Evolutionary conservation across 1,140 invertebrate genomes (phyloP).

Genomic region (Vanessa atalanta): DNA sequence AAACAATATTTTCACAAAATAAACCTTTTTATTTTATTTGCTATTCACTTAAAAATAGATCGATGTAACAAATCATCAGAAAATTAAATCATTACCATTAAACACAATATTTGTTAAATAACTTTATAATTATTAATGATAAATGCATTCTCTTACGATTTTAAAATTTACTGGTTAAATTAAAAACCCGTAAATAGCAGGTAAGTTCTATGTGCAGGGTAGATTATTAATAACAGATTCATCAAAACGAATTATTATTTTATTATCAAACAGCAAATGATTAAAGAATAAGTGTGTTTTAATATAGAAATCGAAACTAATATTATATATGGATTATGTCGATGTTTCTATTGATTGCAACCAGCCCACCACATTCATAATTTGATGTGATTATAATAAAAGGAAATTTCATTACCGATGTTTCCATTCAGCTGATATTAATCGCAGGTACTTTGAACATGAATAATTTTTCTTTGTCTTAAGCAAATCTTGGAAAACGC

Average conservation of each 20-base stretch:
- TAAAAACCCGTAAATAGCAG: constrained; percentile 40
- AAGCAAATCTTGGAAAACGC: too few species aligned
- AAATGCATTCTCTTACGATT: constrained; percentile 56
- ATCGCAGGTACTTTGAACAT: too few species aligned
- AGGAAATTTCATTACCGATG: too few species aligned
- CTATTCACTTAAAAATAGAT: constrained; percentile 70
- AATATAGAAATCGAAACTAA: neutral
- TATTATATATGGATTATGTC: neutral
- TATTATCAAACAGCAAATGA: too few species aligned
- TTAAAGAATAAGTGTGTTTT: neutral
- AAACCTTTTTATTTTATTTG: constrained; percentile 69
- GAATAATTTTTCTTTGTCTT: too few species aligned
- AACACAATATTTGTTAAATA: constrained; percentile 62
- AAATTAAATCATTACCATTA: constrained; percentile 64
- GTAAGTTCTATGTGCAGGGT: neutral
- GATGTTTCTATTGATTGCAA: neutral
- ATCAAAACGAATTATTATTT: neutral
- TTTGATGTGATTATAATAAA: neutral
- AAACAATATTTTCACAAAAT: constrained; percentile 64
- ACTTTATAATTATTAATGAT: constrained; percentile 56
- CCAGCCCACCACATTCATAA: neutral
- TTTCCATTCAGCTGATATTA: too few species aligned
- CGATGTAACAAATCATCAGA: constrained; percentile 63
- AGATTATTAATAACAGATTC: neutral
- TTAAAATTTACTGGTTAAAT: constrained; percentile 19